Evolutionary conservation across 1,140 invertebrate species (phyloP), one percentile per base, ranked within the genome.

Genomic region (Achroia grisella): DNA sequence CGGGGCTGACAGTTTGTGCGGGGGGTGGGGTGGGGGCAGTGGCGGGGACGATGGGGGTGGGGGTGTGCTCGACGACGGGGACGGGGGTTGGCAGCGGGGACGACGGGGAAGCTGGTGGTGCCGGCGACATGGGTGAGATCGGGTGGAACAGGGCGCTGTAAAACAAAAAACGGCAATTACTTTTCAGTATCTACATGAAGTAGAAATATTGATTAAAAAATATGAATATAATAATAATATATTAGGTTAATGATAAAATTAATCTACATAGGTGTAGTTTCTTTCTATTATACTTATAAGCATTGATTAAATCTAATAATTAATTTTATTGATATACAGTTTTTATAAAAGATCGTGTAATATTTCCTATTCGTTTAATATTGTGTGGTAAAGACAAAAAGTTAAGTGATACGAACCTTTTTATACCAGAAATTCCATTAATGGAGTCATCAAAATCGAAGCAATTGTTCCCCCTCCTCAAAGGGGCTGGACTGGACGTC

Each of bases 381-480:
- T 23, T 3, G 6, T 23, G 17, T 23, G 2, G 2, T 3, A 23
- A 23, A 3, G 2, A 23, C 2, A 23, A 23, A 23, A 23, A 3
- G 17, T 23, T 23, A n/a, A n/a, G n/a, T n/a, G n/a, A n/a, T 23
- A 59, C 73, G 71, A 73, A 94, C 93, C 92, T 94, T 88, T 94
- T 93, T 62, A 95, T 95, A 8, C 93, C 93, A 43, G 91, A 93
- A 15, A 93, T 91, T 44, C 90, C 91, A 62, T 92, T 94, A 34
- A 97, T 89, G 23, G 90, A 91, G 62, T 92, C 93, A 79, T 97
- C 95, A 67, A 94, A 97, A 68, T 95, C 94, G 78, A 97, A 97
- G 56, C 91, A 90, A 40, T 90, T 90, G 49, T 90, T 92, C 1
- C 92, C 92, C 71, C 91, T 90, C 58, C 93, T 70, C 4, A 95